Evolutionary conservation across 2,797 vertebrate species (phyloP).

Genomic region (Oryzias sinensis): DNA sequence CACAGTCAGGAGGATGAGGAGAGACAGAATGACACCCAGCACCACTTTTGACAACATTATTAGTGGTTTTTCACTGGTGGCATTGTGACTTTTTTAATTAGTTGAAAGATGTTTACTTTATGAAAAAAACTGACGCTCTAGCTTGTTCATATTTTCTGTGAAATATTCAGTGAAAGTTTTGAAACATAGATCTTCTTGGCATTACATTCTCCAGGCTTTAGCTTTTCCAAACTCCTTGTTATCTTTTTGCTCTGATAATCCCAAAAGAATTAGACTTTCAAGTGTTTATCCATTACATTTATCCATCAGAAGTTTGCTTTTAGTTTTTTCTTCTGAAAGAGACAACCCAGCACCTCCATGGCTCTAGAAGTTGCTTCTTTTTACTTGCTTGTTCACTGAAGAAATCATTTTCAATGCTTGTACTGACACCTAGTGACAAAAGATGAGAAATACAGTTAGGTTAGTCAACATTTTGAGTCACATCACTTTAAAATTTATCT

Average conservation of each 20-base stretch:
- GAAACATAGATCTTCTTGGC: neutral
- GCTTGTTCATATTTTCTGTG: neutral
- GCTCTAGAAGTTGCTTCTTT: slow-evolving; percentile 8
- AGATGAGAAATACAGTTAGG: slow-evolving; percentile 38
- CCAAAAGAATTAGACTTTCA: slow-evolving; percentile 3
- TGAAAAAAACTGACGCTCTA: neutral
- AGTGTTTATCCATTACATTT: neutral
- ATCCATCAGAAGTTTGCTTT: slow-evolving; percentile 2
- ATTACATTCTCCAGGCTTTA: neutral
- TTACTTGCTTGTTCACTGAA: slow-evolving; percentile 5
- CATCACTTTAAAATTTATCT: neutral
- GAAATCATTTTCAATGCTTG: slow-evolving; percentile 37
- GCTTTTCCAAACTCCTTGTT: neutral
- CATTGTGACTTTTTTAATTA: slow-evolving; percentile 7
- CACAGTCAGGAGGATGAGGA: slow-evolving; percentile 87
- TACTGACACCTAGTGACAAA: slow-evolving; percentile 66
- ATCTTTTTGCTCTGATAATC: slow-evolving; percentile 6
- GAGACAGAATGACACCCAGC: slow-evolving; percentile 72
- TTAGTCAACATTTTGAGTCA: neutral
- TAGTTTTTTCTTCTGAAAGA: slow-evolving; percentile 9
- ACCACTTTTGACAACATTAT: slow-evolving; percentile 71
- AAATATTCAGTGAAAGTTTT: neutral
- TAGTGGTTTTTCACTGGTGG: slow-evolving; percentile 63
- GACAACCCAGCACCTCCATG: slow-evolving; percentile 4
- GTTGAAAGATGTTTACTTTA: slow-evolving; percentile 1